Evolutionary conservation across 2,888 invertebrate genomes (phyloP), one percentile per base, ranked within the genome.

Genomic region (Oligia latruncula): DNA sequence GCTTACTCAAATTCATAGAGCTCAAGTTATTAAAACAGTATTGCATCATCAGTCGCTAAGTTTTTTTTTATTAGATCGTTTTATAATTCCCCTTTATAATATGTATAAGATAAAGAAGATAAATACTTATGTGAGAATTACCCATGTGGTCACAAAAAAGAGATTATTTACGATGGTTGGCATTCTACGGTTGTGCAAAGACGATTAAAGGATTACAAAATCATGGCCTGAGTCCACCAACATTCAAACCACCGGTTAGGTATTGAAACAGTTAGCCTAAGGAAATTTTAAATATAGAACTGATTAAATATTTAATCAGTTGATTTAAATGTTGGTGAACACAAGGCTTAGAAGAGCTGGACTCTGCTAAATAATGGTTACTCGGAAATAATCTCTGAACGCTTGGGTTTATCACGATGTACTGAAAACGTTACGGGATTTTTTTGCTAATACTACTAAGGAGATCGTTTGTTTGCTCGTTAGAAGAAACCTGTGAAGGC

Each of bases 171-270:
- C 11, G 4, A 20, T 17, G 17, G 11, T 52, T 49, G 17, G 17
- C 23, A 43, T 52, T 43, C 29, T 2, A 35, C 4, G 58, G 8
- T n/a, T 77, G 35, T 49, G 3, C 8, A 58, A 78, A 43, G 5
- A 17, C 35, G 76, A 65, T 75, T 64, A 77, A n/a, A 43, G 55
- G 77, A 76, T 65, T 46, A 43, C 11, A 23, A 49, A 23, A 49
- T 67, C 43, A 49, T 60, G 40, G 40, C 40, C 40, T 5, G 40
- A 40, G 40, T 40, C 5, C 40, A 40, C 40, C 40, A 40, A 40
- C 0, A 40, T 40, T 40, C 40, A 40, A 40, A 40, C 40, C 40
- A 40, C 40, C 40, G 40, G 40, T 40, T 40, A 40, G 40, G 40
- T 40, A 40, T 40, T 5, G 4, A 40, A 40, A 40, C 40, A 40